Evolutionary conservation across 2,888 invertebrate species (phyloP).

Genomic region (Melinaea marsaeus): DNA sequence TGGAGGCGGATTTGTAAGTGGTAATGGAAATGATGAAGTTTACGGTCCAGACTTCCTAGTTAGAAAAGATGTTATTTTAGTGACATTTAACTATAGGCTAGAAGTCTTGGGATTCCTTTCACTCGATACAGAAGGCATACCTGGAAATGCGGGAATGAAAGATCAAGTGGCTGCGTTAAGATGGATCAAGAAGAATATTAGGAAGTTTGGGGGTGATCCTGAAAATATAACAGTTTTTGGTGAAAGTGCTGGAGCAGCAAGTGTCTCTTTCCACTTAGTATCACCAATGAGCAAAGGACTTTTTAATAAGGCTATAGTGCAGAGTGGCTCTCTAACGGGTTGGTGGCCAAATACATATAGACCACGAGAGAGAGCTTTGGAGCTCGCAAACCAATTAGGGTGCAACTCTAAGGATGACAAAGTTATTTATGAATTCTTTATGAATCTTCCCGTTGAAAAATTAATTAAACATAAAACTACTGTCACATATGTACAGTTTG

Average conservation of each 20-base stretch:
- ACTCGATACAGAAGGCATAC: conserved; percentile 57
- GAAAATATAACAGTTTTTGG: conserved; percentile 67
- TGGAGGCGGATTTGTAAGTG: conserved; percentile 53
- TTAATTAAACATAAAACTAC: conserved; percentile 40
- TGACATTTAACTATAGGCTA: conserved; percentile 65
- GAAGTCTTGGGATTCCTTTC: conserved; percentile 60
- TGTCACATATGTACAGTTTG: conserved; percentile 32
- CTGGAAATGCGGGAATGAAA: conserved; percentile 70
- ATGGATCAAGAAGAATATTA: conserved; percentile 63
- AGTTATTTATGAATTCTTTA: conserved; percentile 51
- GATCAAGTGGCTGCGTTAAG: conserved; percentile 64
- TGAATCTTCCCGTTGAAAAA: conserved; percentile 40
- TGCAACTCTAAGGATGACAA: conserved; percentile 46
- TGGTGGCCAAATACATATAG: conserved; percentile 64
- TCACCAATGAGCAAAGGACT: conserved; percentile 63
- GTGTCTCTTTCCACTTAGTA: conserved; percentile 53
- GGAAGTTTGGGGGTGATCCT: conserved; percentile 60
- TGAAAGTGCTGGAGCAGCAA: conserved; percentile 60
- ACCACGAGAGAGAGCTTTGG: conserved; percentile 39
- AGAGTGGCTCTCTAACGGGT: conserved; percentile 79
- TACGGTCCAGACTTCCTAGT: conserved; percentile 63
- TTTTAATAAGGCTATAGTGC: conserved; percentile 74
- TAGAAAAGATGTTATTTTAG: conserved; percentile 53
- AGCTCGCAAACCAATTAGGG: conserved; percentile 48
- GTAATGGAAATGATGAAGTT: conserved; percentile 52